Base-by-base conservation (phyloP, 2,797 vertebrate species). In the Paedocypris micromegethes region DNA sequence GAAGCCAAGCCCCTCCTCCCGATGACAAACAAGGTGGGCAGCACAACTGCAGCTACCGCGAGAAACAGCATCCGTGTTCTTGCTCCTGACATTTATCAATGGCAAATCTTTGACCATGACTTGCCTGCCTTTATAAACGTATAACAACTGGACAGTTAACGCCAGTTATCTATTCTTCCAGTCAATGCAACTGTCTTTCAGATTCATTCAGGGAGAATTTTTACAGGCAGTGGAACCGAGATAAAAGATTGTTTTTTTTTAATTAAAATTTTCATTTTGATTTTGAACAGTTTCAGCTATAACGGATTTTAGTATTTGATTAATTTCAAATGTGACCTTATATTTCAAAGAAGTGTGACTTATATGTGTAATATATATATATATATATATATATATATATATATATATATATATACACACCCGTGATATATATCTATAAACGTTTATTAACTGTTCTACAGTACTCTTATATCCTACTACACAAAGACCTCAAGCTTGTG, bases 1-100 rank as follows among this genome's bases (percentile, higher is more conserved):
- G 96, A 99, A 93, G 96, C 94, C 91, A 98, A 97, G 89, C 96
- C 96, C 92, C 96, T 96, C 93, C 96, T 98, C 89, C 93, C 94
- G 86, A 90, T 96, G 93, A 92, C 95, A 90, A 96, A 93, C 91
- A 97, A 99, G 96, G 96, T 98, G 96, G 96, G 96, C 93, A 85
- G 88, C 93, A 90, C 87, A 88, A 86, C 91, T 85, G 68, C 74
- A 86, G 85, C 83, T 83, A 82, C 84, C 78, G 51, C 63, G 50
- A 73, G 57, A 66, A 68, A 72, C 47, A 50, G 58, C 69, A 75
- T 44, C 66, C 50, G 53, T 48, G 64, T 72, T 74, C 47, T 79
- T 84, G 82, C 76, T 82, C 66, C 74, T 77, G 75, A 77, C 76
- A 62, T 85, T 59, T 79, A 82, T 70, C 72, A 70, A 72, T 64